Evolutionary conservation across 2,113 vertebrate species (phyloP).

Genomic region (Nothocercus nigrocapillus): DNA sequence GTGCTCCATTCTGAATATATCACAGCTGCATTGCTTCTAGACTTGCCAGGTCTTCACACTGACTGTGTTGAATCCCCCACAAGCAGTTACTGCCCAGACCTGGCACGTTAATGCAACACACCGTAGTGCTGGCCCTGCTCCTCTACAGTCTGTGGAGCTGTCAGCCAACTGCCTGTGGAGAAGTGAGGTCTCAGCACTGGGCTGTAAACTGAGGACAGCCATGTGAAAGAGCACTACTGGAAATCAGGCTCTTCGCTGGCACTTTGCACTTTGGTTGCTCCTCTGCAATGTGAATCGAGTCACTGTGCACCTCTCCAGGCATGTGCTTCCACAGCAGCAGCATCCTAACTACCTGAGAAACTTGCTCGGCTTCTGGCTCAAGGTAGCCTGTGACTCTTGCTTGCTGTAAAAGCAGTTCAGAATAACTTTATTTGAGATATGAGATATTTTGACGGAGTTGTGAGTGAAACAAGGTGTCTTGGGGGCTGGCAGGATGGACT

Average conservation of each 20-base stretch:
- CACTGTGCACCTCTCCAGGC: accelerated
- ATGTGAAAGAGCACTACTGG: neutral
- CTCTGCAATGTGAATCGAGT: accelerated
- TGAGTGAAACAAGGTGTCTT: neutral
- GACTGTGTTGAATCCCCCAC: neutral
- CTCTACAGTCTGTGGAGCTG: neutral
- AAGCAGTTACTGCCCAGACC: neutral
- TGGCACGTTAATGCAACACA: neutral
- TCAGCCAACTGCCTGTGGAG: neutral
- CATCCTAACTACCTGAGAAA: neutral
- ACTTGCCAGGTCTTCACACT: neutral
- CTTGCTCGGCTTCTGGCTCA: neutral
- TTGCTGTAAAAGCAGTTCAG: neutral
- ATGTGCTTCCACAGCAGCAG: neutral
- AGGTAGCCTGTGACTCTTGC: neutral
- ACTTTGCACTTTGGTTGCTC: neutral
- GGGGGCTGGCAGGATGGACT: neutral
- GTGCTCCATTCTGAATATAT: neutral
- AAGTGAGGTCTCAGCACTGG: neutral
- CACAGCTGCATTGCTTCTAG: neutral
- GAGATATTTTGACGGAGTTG: neutral
- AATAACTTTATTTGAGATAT: neutral
- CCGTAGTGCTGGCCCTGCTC: neutral
- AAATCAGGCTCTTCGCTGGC: accelerated
- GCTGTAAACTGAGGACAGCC: accelerated